A percentile compares a stretch with the other conserved stretches of the same genome.
These are phyloP conservation scores for Syngnathoides biaculeatus DNA, from an alignment of 2,113 vertebrate genomes.

Conservation along the genomic window DNA sequence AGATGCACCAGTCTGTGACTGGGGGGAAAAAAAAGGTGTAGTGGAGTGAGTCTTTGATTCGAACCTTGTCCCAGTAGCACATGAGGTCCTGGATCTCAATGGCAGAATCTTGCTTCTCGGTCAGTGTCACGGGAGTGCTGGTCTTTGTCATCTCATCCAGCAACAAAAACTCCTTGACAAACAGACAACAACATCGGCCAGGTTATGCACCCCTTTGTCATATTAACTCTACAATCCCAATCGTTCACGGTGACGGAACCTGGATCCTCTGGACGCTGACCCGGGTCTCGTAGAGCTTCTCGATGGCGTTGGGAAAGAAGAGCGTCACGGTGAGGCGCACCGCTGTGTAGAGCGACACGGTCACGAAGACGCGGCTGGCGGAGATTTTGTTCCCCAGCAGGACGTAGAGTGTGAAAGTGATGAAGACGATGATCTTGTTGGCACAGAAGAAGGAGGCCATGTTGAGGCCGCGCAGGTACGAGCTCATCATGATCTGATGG, in stretches of 20 bases:
- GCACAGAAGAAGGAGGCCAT: slow-evolving; percentile 90
- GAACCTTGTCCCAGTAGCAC: slow-evolving; percentile 89
- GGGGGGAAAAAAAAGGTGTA: not conserved
- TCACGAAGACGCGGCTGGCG: slow-evolving; percentile 87
- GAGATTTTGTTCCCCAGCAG: slow-evolving; percentile 82
- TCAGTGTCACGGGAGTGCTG: slow-evolving; percentile 23
- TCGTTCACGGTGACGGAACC: slow-evolving; percentile 73
- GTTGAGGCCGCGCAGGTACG: slow-evolving; percentile 90
- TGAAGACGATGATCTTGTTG: slow-evolving; percentile 89
- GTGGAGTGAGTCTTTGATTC: not conserved
- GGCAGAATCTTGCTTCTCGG: slow-evolving; percentile 53
- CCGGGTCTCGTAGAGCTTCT: slow-evolving; percentile 80
- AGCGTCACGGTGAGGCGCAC: slow-evolving; percentile 89
- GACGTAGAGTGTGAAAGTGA: slow-evolving; percentile 86
- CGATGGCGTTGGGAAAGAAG: slow-evolving; percentile 89
- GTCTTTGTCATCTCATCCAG: slow-evolving; percentile 77
- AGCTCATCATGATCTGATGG: slow-evolving; percentile 84
- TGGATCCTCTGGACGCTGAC: slow-evolving; percentile 89
- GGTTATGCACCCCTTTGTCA: not conserved
- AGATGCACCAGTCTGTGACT: too few relatives aligned
- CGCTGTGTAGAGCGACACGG: slow-evolving; percentile 80
- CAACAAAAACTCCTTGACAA: slow-evolving; percentile 77
- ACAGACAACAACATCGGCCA: not conserved
- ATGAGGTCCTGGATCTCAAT: slow-evolving; percentile 78
- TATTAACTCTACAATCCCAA: not conserved